phyloP scores from a whole-genome alignment of 1,140 invertebrate genomes.

The Oscheius sp. region DNA sequence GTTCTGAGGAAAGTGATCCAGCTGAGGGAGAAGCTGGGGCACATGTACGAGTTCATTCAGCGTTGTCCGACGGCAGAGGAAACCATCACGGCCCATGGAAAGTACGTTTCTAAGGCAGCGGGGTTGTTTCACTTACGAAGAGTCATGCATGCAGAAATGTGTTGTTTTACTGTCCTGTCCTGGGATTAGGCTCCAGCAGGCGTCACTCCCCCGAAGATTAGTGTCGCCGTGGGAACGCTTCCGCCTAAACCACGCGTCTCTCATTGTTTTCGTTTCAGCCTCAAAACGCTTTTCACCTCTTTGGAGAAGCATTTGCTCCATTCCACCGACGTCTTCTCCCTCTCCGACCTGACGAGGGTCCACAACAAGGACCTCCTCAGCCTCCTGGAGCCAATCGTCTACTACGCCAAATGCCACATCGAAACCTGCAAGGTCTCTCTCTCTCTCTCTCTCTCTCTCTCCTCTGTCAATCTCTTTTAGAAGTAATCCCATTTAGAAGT shows the following conservation, averaged over 20 bases:
- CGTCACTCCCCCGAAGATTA: too few species aligned
- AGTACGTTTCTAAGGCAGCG: neutral
- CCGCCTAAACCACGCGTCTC: too few species aligned
- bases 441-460: too few species aligned
- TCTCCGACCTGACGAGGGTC: neutral
- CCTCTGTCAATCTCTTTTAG: too few species aligned
- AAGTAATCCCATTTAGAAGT: neutral
- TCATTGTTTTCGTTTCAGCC: neutral
- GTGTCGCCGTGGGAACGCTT: too few species aligned
- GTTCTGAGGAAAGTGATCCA: neutral
- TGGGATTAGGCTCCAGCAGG: too few species aligned
- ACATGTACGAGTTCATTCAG: conserved; percentile 2
- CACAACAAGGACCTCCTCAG: conserved; percentile 12
- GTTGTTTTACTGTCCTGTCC: too few species aligned
- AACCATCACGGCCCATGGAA: conserved; percentile 2
- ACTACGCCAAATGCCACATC: conserved; percentile 13
- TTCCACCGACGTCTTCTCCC: neutral
- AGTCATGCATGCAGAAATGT: too few species aligned
- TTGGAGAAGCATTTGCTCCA: conserved; percentile 5
- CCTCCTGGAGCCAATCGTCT: conserved; percentile 13
- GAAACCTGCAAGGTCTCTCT: conserved; percentile 4
- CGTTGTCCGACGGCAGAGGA: neutral
- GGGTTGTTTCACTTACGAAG: too few species aligned
- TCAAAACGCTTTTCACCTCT: conserved; percentile 5
- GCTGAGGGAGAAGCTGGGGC: neutral